Base-by-base conservation (phyloP, 2,797 vertebrate species). In the Rachycentron canadum region DNA sequence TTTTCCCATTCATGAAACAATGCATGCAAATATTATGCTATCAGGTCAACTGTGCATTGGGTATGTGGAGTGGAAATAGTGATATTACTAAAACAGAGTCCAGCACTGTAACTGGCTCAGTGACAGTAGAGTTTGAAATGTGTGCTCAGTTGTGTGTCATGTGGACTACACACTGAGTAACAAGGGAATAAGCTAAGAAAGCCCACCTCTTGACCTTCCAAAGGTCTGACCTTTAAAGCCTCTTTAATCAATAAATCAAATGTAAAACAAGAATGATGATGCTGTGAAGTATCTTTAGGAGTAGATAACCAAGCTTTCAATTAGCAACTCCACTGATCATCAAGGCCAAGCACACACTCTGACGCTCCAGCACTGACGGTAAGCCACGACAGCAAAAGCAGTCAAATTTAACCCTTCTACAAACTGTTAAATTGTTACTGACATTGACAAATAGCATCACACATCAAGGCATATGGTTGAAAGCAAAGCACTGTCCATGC, bases 211-310 rank as follows among this genome's bases (percentile, higher is more conserved):
- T 76, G 56, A 80, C 88, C 86, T 84, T 79, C 28, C 11, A 41
- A 52, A 82, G 64, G 67, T 73, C 69, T 81, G 82, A 86, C 73
- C 75, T 84, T 77, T 50, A 61, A 77, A 87, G 78, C 79, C 61
- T 66, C 61, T 84, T 71, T 25, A 82, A 89, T 89, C 88, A 86
- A 89, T 89, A 89, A 84, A 89, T 88, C 82, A 83, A 87, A 86
- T 67, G 76, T 86, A 82, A 85, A 86, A 85, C 80, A 90, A 82
- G 81, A 89, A 83, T 79, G 78, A 89, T 86, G 82, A 87, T 73
- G 78, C 69, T 41, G 34, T 73, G 69, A 55, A 69, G 63, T 45
- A 79, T 58, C 61, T 68, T 74, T 45, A n/a, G 63, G 67, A 60
- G 69, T 55, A 68, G 55, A 75, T 21, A 77, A 67, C 50, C 52